Conservation (phyloP, 1,140 invertebrate genomes). For the Ridgeia piscesae region DNA sequence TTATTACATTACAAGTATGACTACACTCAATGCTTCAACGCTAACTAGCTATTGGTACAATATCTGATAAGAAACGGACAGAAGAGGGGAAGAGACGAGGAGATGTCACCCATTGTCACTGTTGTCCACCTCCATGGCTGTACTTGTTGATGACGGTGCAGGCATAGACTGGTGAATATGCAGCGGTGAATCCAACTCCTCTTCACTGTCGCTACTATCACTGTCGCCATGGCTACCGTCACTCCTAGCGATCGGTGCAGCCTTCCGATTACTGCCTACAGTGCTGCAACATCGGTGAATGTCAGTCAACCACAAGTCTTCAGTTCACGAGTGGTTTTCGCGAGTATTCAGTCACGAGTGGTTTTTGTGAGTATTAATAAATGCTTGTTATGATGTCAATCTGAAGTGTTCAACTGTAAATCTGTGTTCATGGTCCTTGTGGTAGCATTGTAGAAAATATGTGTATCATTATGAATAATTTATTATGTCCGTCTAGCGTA, state of each 20-base stretch:
- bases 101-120: constrained; percentile 51
- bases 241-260: neutral
- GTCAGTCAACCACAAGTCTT: neutral
- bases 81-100: neutral
- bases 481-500: too few species aligned
- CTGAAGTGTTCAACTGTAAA: neutral
- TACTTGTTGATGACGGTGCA: constrained; percentile 13
- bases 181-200: constrained; percentile 55
- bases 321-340: too few species aligned
- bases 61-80: too few species aligned
- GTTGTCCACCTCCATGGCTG: constrained; percentile 60
- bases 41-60: too few species aligned
- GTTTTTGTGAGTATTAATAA: too few species aligned
- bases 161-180: too few species aligned
- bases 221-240: constrained; percentile 20
- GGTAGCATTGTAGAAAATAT: neutral
- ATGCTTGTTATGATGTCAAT: neutral
- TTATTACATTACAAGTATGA: too few species aligned
- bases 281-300: constrained; percentile 9
- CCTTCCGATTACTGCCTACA: neutral
- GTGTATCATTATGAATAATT: neutral
- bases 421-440: too few species aligned
- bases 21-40: too few species aligned
- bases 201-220: constrained; percentile 46
- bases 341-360: too few species aligned